These are phyloP conservation scores for Carterocephalus palaemon DNA, from an alignment of 2,888 invertebrate species.

Conservation along the genomic window DNA sequence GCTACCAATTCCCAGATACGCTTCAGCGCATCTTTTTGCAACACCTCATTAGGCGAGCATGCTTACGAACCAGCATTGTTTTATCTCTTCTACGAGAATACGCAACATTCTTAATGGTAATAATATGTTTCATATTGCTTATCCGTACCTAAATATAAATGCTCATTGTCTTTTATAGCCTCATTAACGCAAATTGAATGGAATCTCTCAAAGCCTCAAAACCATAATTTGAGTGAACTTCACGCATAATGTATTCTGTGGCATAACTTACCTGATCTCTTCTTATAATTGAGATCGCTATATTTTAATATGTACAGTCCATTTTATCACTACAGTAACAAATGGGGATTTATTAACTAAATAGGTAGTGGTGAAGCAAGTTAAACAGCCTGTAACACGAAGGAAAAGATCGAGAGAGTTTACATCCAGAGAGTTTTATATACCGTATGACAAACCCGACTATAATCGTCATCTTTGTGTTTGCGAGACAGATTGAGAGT, in stretches of 20 bases:
- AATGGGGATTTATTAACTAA: too few relatives aligned
- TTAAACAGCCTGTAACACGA: too few relatives aligned
- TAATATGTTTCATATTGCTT: constrained; percentile 34
- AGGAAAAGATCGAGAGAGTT: too few relatives aligned
- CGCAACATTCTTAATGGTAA: constrained; percentile 26
- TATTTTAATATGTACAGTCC: not conserved
- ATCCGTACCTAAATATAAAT: constrained; percentile 32
- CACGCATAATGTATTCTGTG: too few relatives aligned
- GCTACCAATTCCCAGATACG: constrained; percentile 21
- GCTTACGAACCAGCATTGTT: constrained; percentile 29
- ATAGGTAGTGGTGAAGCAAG: too few relatives aligned
- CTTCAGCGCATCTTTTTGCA: constrained; percentile 29
- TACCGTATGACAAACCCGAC: too few relatives aligned
- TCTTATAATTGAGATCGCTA: not conserved
- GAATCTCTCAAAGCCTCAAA: constrained; percentile 14
- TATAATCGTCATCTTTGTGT: too few relatives aligned
- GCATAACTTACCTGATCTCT: constrained; percentile 2
- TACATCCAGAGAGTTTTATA: too few relatives aligned
- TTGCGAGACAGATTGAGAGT: too few relatives aligned
- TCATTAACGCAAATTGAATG: constrained; percentile 41
- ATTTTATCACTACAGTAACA: too few relatives aligned
- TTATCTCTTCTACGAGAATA: constrained; percentile 16
- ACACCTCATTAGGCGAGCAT: constrained; percentile 31
- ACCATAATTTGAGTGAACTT: constrained; percentile 16
- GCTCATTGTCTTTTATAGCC: constrained; percentile 42